Evolutionary conservation across 2,888 invertebrate genomes (phyloP), one percentile per base, ranked within the genome.

Genomic region (Cheilosia vernalis): DNA sequence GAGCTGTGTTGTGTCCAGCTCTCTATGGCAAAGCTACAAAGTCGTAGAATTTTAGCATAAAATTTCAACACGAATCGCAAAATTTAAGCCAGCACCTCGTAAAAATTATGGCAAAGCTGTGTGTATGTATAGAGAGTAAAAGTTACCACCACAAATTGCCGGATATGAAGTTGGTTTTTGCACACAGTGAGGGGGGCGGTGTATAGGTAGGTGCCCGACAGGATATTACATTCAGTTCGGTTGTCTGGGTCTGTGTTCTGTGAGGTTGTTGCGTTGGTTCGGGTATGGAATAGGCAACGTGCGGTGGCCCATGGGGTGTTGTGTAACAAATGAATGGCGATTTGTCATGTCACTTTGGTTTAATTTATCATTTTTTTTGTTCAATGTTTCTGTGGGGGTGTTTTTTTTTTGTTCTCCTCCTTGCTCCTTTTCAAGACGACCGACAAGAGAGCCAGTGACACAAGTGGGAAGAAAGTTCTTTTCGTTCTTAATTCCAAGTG

Each of bases 291-390:
- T 37, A 37, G 37, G 2, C 13, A 37, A 37, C 37, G 13, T 37
- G 27, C 27, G 37, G 13, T 13, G 37, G 37, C 13, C 37, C 37
- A 37, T 13, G 66, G 55, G 27, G 72, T 37, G 49, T 64, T 27
- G 60, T 76, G 76, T 81, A 69, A 81, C 67, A 81, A 81, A 81
- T 76, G 74, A 81, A 76, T 42, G 74, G 64, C 69, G 69, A 76
- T 81, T 81, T 81, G 76, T 81, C 81, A 81, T 76, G 81, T 81
- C 81, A 81, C 81, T 81, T 76, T 81, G 76, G 74, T 76, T 63
- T 69, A 70, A 81, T 76, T 81, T 81, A 81, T 81, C 76, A 81
- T 81, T 74, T 81, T 76, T 21, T 81, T 69, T 37, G 3, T 60
- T 30, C 9, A 24, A 30, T 63, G 61, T 42, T 74, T 13, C 55